Percentiles rank a stretch among this genome's conserved stretches.
phyloP scores from a whole-genome alignment of 2,113 vertebrate species.

The Donacobius atricapilla region DNA sequence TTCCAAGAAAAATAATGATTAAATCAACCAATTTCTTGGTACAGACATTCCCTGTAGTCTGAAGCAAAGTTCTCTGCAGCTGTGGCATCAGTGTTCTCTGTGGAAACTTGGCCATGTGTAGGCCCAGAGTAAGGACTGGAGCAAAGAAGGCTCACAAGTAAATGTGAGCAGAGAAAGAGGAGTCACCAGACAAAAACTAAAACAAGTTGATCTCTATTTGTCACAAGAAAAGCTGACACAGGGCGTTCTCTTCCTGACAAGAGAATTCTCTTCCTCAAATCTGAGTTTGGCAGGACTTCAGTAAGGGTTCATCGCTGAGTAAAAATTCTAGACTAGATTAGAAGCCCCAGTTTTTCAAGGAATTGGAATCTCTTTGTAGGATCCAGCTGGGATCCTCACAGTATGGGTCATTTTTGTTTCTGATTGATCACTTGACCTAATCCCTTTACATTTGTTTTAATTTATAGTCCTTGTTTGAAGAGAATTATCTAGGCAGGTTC shows the following conservation, averaged over 20 bases:
- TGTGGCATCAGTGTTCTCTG: not conserved
- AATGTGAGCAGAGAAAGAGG: not conserved
- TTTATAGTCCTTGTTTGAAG: not conserved
- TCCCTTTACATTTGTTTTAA: not conserved
- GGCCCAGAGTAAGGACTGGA: not conserved
- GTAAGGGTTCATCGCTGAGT: not conserved
- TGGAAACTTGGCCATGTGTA: not conserved
- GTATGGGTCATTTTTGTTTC: not conserved
- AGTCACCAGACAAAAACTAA: not conserved
- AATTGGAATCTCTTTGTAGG: not conserved
- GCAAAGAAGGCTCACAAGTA: not conserved
- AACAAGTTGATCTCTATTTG: not conserved
- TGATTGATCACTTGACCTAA: not conserved
- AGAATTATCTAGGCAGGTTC: not conserved
- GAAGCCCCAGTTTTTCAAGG: not conserved
- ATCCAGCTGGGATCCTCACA: not conserved
- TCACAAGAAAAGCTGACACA: not conserved
- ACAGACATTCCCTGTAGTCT: not conserved
- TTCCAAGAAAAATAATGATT: not conserved
- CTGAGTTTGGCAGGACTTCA: not conserved
- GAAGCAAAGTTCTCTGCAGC: not conserved
- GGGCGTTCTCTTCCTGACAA: not conserved
- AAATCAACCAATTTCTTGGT: not conserved
- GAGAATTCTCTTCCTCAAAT: not conserved
- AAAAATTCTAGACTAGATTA: not conserved